Evolutionary conservation across 2,113 vertebrate species (phyloP), one percentile per base, ranked within the genome.

Genomic region (Aphyosemion australe): DNA sequence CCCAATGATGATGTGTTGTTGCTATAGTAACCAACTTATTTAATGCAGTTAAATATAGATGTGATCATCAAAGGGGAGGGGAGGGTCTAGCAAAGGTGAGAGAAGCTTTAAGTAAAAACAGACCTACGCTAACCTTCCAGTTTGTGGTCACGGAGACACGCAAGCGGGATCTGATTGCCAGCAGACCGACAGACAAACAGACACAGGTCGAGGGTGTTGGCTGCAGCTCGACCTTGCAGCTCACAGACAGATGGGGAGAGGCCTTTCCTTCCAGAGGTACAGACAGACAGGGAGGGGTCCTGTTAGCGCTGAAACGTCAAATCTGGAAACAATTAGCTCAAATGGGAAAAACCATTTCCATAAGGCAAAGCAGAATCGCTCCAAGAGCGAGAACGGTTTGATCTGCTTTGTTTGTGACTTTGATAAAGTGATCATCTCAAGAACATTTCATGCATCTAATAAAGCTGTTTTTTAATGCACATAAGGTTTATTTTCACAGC

Each of bases 301-400:
- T 16, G 74, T 63, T 69, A 68, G 82, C 76, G 79, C 78, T 82
- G 61, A 83, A 82, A 84, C 68, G 61, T 65, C 78, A 70, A 87
- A 86, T 89, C 89, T 90, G 89, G 86, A 90, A 90, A 78, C 84
- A 82, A 90, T 89, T 89, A 89, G 59, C 65, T 63, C 67, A 37
- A 65, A 82, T 77, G 80, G 76, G 76, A 87, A 59, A 51, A 31
- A 48, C 49, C 48, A 14, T 76, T 83, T 71, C 69, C 77, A 31
- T 55, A 58, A 16, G 32, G 54, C 68, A 45, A 65, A 55, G 82
- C 64, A 53, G 55, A 59, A 50, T 65, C 73, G 54, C 59, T 58
- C 64, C 49, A 61, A n/a, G 56, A 73, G 46, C 37, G 48, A 41
- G 56, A 80, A 66, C 55, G 43, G 26, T 82, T 78, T 78, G 53